phyloP scores from a whole-genome alignment of 2,888 invertebrate species.

The Pandemis corylana region DNA sequence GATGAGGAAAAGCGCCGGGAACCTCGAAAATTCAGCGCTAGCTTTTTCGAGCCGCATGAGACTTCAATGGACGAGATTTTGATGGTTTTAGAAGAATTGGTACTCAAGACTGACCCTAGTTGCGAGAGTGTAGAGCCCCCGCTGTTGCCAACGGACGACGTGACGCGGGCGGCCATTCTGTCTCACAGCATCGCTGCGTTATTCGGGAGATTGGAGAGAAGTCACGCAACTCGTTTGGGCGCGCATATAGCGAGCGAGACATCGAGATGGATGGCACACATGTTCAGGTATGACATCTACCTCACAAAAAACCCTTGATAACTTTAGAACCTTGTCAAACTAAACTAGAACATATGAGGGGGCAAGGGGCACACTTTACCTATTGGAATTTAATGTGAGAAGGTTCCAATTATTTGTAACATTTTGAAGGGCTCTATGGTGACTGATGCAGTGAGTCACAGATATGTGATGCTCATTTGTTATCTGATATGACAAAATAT shows the following conservation, averaged over 20 bases:
- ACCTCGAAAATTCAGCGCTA: slow-evolving; percentile 79
- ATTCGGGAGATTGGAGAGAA: slow-evolving; percentile 92
- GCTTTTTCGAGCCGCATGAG: slow-evolving; percentile 83
- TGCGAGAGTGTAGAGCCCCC: slow-evolving; percentile 87
- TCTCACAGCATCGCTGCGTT: slow-evolving; percentile 96
- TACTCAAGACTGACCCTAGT: slow-evolving; percentile 86
- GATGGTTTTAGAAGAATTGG: slow-evolving; percentile 84
- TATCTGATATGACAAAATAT: slow-evolving; percentile 31
- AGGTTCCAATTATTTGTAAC: not conserved
- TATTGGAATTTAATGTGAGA: not conserved
- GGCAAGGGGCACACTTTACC: not conserved
- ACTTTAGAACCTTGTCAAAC: not conserved
- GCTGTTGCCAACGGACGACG: slow-evolving; percentile 86
- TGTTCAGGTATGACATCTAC: slow-evolving; percentile 88
- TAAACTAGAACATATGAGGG: not conserved
- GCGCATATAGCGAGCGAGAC: slow-evolving; percentile 93
- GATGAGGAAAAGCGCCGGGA: slow-evolving; percentile 74
- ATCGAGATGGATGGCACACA: slow-evolving; percentile 93
- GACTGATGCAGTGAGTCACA: slow-evolving; percentile 21
- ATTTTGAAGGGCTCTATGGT: not conserved
- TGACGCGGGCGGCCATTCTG: slow-evolving; percentile 87
- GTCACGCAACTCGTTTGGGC: slow-evolving; percentile 91
- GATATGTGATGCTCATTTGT: slow-evolving; percentile 14
- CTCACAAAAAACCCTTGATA: not conserved
- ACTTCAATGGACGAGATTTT: slow-evolving; percentile 86